Evolutionary conservation across 2,888 invertebrate genomes (phyloP).

Genomic region (Caenorhabditis sp.): DNA sequence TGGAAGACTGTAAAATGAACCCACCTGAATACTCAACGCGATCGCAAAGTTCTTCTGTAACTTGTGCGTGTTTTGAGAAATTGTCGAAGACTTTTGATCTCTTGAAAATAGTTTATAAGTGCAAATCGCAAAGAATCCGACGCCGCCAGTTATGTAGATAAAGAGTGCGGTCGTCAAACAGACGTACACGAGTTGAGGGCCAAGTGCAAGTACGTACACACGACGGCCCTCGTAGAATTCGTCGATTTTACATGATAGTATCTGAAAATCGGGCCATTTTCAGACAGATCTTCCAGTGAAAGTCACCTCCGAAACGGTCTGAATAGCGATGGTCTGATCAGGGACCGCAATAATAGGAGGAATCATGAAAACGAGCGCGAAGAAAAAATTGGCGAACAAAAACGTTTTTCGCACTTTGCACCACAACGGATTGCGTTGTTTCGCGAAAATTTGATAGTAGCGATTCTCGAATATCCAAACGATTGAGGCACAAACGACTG

Average conservation of each 20-base stretch:
- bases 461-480: too few relatives aligned
- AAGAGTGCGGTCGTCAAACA: too few relatives aligned
- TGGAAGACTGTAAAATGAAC: too few relatives aligned
- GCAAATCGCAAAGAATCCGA: background rate
- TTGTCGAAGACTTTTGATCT: background rate
- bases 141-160: too few relatives aligned
- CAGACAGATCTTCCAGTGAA: background rate
- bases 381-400: background rate
- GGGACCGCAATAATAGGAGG: background rate
- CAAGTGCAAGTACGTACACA: too few relatives aligned
- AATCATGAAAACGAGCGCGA: background rate
- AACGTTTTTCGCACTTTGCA: background rate
- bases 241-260: background rate
- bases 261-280: background rate
- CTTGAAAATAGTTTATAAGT: background rate
- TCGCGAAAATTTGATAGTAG: too few relatives aligned
- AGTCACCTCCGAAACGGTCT: background rate
- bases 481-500: too few relatives aligned
- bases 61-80: background rate
- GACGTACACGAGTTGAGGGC: background rate
- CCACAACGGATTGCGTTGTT: background rate
- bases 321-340: background rate
- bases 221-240: too few relatives aligned
- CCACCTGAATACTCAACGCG: slow-evolving; percentile 10
- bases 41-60: slow-evolving; percentile 14